Evolutionary conservation across 2,113 vertebrate species (phyloP).

Genomic region (Phalacrocorax carbo): DNA sequence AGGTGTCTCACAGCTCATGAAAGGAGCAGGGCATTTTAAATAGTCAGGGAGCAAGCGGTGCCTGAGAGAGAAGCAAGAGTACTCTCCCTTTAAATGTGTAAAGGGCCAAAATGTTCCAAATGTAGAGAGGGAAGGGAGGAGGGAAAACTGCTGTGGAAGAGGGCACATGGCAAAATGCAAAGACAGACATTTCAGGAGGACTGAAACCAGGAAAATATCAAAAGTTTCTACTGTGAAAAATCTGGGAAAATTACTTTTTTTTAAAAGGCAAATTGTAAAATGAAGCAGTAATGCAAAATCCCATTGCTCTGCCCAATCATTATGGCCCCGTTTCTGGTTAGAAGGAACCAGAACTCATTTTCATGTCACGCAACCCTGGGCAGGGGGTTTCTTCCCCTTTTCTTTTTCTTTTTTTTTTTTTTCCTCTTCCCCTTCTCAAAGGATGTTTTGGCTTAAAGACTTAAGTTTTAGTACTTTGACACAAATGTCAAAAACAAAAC

Average conservation of each 20-base stretch:
- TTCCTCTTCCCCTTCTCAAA: not conserved
- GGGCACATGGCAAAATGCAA: not conserved
- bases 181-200: not conserved
- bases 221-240: not conserved
- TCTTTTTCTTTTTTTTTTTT: not conserved
- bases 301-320: not conserved
- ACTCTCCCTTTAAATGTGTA: not conserved
- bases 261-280: not conserved
- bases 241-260: not conserved
- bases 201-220: not conserved
- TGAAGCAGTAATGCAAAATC: not conserved
- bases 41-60: not conserved
- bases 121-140: not conserved
- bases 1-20: not conserved
- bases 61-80: not conserved
- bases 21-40: constrained; percentile 9
- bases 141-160: not conserved
- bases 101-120: not conserved
- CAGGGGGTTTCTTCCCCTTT: no score
- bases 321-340: not conserved
- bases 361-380: not conserved
- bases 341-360: not conserved
- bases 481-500: not conserved
- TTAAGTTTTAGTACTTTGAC: not conserved
- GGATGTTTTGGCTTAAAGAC: not conserved